Evolutionary conservation across 2,888 invertebrate species (phyloP), one percentile per base, ranked within the genome.

Genomic region (Baronia brevicornis): DNA sequence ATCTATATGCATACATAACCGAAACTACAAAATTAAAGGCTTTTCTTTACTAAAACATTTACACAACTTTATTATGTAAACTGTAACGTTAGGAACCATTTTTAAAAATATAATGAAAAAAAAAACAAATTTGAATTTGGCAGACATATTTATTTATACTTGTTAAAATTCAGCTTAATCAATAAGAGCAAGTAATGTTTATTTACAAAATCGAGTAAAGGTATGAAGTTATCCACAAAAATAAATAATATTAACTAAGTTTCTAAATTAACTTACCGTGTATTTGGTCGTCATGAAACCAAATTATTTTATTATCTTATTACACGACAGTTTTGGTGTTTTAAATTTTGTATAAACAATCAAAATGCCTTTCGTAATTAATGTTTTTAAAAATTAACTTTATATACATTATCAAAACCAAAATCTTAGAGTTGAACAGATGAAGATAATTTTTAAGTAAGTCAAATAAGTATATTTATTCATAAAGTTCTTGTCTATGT

Each of bases 61-160:
- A n/a, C n/a, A n/a, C n/a, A n/a, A n/a, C n/a, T n/a, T n/a, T n/a
- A n/a, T n/a, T n/a, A n/a, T n/a, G n/a, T n/a, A n/a, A n/a, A n/a
- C n/a, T n/a, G n/a, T n/a, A n/a, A n/a, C n/a, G n/a, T n/a, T n/a
- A n/a, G n/a, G n/a, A n/a, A n/a, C n/a, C n/a, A n/a, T n/a, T n/a
- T n/a, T n/a, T n/a, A n/a, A n/a, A n/a, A n/a, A n/a, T n/a, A n/a
- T n/a, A n/a, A n/a, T n/a, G n/a, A n/a, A n/a, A n/a, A n/a, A n/a
- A n/a, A n/a, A n/a, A n/a, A 59, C 50, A 59, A 51, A 41, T 44
- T 43, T 44, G 74, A 72, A 82, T 84, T 84, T 84, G 84, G 84
- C 84, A 82, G 82, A 84, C 79, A 79, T 80, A 78, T 82, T 82
- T 80, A 80, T 79, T 82, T 69, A 74, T 80, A 82, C 73, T 75